Base-by-base conservation (phyloP, 2,888 invertebrate species). In the Drosophila merina region DNA sequence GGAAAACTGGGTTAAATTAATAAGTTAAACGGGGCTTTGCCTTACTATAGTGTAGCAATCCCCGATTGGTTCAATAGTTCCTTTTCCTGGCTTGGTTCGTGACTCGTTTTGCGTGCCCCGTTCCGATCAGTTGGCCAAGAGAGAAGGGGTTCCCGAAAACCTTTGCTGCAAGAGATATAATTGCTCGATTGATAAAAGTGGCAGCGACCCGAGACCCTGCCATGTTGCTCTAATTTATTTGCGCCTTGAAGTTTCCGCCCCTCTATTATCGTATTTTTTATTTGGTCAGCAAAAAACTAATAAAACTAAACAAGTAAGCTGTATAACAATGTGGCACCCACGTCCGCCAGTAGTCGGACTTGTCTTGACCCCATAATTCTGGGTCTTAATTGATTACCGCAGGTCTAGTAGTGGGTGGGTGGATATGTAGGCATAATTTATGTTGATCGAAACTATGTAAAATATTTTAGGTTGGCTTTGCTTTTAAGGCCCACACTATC, bases 181-280 rank as follows among this genome's bases (percentile, higher is more conserved):
- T 84, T 76, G 81, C 69, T 77, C 85, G 72, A 84, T 76, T 86
- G 76, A 84, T 78, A 84, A 80, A 57, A 67, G 48, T 68, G 62
- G 58, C 56, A 73, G 67, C 58, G 58, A 69, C 48, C 66, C 36
- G 36, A 66, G 66, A 45, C 44, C 40, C 45, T 49, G 50, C 57
- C 69, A 82, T 68, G 80, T 75, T 84, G 86, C 69, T 82, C 76
- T 80, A 84, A 77, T 84, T 86, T 80, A 74, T 74, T 68, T 69
- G 69, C 71, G 76, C 72, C 81, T 77, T 75, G 64, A 78, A 72
- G 77, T 75, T 68, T 57, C 71, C 86, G 76, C 73, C 78, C 64
- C 62, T 55, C 57, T 47, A 62, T 48, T 47, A 42, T 78, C 47
- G 64, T n/a, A 31, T 52, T 66, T 56, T 25, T 47, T 59, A 52